A percentile compares a stretch with the other conserved stretches of the same genome.
phyloP scores from a whole-genome alignment of 2,113 vertebrate genomes.

The Gracilinanus agilis region DNA sequence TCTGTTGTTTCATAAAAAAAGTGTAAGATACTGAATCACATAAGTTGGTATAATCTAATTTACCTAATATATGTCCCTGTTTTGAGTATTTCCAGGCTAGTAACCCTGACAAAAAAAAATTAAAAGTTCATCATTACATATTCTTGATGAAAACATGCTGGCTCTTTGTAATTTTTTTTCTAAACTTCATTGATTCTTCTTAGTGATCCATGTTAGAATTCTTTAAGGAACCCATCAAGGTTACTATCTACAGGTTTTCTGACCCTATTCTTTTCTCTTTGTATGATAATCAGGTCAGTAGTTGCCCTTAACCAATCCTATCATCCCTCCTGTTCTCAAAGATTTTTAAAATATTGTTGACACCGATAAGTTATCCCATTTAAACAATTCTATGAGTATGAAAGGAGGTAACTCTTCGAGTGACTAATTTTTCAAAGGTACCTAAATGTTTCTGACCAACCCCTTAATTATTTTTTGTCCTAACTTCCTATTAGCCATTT shows the following conservation, averaged over 20 bases:
- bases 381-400: background rate
- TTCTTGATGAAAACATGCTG: background rate
- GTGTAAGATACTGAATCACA: background rate
- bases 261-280: background rate
- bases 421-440: background rate
- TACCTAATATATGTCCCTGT: background rate
- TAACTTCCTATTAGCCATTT: background rate
- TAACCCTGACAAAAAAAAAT: background rate
- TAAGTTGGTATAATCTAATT: background rate
- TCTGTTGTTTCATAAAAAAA: background rate
- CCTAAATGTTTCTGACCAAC: background rate
- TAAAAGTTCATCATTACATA: background rate
- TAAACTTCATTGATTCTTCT: background rate
- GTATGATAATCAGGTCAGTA: background rate
- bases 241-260: background rate
- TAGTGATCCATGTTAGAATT: background rate
- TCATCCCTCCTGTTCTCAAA: background rate
- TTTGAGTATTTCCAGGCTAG: background rate
- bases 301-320: background rate
- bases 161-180: background rate
- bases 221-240: background rate
- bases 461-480: background rate
- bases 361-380: background rate
- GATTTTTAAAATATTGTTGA: background rate
- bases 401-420: background rate